phyloP scores from a whole-genome alignment of 1,140 invertebrate genomes.

The Macrotrachela quadricornifera region DNA sequence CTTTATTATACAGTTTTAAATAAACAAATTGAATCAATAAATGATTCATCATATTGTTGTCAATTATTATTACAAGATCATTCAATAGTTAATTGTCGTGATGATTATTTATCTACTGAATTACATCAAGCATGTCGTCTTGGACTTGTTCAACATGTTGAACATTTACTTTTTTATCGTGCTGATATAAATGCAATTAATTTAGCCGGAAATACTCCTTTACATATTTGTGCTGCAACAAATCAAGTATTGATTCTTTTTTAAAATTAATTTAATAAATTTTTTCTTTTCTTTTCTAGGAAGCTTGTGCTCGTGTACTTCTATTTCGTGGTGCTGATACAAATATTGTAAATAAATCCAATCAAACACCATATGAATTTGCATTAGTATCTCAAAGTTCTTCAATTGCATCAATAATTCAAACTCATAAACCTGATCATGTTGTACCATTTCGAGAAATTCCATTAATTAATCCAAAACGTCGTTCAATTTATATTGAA shows the following conservation, averaged over 20 bases:
- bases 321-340: constrained; percentile 82
- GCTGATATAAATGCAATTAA: constrained; percentile 84
- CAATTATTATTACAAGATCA: constrained; percentile 68
- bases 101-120: constrained; percentile 33
- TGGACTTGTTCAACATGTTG: constrained; percentile 80
- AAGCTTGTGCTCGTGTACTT: constrained; percentile 77
- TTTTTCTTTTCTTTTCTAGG: constrained; percentile 23
- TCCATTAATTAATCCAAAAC: too few relatives aligned
- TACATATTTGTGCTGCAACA: constrained; percentile 92
- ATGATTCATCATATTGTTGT: constrained; percentile 41
- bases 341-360: constrained; percentile 59
- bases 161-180: constrained; percentile 73
- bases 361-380: too few relatives aligned
- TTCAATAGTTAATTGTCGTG: constrained; percentile 54
- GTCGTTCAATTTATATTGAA: too few relatives aligned
- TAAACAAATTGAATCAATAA: too few relatives aligned
- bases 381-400: too few relatives aligned
- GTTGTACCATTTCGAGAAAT: too few relatives aligned
- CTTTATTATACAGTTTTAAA: constrained; percentile 62
- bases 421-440: too few relatives aligned
- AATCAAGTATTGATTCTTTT: constrained; percentile 40
- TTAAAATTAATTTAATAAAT: neutral
- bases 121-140: constrained; percentile 96
- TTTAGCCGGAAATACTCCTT: constrained; percentile 78
- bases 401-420: too few relatives aligned